These are phyloP conservation scores for Capreolus pygargus DNA, from an alignment of 2,113 vertebrate genomes.

Conservation along the genomic window DNA sequence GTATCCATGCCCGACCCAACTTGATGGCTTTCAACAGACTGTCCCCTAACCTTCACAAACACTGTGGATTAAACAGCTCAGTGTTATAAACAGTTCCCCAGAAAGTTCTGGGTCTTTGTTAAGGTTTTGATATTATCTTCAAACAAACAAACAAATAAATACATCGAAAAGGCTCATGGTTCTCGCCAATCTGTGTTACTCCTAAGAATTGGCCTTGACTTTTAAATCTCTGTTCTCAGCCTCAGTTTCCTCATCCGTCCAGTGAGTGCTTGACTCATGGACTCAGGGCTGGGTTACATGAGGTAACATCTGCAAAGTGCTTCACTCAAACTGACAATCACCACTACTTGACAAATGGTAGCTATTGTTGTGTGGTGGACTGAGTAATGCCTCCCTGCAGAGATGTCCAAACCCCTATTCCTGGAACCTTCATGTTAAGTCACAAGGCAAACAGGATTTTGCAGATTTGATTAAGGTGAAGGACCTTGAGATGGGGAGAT, in stretches of 20 bases:
- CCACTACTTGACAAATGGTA: background rate
- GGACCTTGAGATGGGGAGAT: background rate
- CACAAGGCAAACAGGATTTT: background rate
- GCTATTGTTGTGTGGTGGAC: background rate
- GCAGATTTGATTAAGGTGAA: background rate
- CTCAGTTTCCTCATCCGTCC: background rate
- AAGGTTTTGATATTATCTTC: background rate
- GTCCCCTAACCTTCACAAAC: background rate
- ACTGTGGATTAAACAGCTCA: background rate
- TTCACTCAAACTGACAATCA: background rate
- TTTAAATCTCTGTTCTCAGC: background rate
- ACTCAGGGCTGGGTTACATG: background rate
- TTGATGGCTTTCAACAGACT: background rate
- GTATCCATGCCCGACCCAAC: background rate
- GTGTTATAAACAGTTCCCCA: background rate
- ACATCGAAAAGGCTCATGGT: background rate
- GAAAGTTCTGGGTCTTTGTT: background rate
- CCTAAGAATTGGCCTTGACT: background rate
- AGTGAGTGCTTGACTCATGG: background rate
- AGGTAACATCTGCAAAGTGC: background rate
- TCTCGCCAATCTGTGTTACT: background rate
- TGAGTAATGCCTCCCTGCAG: background rate
- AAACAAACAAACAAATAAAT: background rate
- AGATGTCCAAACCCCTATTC: background rate
- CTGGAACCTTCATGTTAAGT: background rate